Percentiles rank a stretch among this genome's conserved stretches.
phyloP scores from a whole-genome alignment of 2,888 invertebrate species.

The Epiblema foenella region DNA sequence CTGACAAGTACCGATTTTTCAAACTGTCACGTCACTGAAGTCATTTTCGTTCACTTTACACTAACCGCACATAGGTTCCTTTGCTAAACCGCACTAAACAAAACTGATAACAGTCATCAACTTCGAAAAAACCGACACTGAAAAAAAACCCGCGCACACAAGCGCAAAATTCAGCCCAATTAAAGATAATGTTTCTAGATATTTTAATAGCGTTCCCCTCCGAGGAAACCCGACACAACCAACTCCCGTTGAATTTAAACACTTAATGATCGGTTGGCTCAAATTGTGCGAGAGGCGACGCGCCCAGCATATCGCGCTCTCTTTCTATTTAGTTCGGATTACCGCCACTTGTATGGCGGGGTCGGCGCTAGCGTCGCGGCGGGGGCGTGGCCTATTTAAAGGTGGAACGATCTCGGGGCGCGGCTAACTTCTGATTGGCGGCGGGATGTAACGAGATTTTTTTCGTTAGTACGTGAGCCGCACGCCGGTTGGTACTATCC shows the following conservation, averaged over 20 bases:
- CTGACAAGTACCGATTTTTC: slow-evolving; percentile 48
- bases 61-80: slow-evolving; percentile 48
- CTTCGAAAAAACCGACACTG: slow-evolving; percentile 79
- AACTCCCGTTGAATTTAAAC: slow-evolving; percentile 84
- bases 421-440: slow-evolving; percentile 64
- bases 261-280: slow-evolving; percentile 85
- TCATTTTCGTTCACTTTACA: slow-evolving; percentile 69
- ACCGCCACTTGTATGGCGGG: slow-evolving; percentile 72
- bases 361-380: slow-evolving; percentile 67
- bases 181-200: slow-evolving; percentile 85
- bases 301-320: slow-evolving; percentile 72
- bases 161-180: slow-evolving; percentile 83
- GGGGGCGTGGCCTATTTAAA: slow-evolving; percentile 63
- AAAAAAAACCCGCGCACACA: slow-evolving; percentile 81
- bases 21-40: slow-evolving; percentile 73
- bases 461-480: slow-evolving; percentile 75
- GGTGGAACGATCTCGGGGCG: slow-evolving; percentile 68
- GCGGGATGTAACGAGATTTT: slow-evolving; percentile 69
- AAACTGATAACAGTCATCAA: slow-evolving; percentile 81
- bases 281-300: slow-evolving; percentile 84
- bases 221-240: slow-evolving; percentile 84
- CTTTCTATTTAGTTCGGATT: slow-evolving; percentile 73
- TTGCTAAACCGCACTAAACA: slow-evolving; percentile 71
- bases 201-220: slow-evolving; percentile 85
- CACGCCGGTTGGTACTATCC: slow-evolving; percentile 76